phyloP scores from a whole-genome alignment of 1,140 invertebrate species.

The Papilio helenus region DNA sequence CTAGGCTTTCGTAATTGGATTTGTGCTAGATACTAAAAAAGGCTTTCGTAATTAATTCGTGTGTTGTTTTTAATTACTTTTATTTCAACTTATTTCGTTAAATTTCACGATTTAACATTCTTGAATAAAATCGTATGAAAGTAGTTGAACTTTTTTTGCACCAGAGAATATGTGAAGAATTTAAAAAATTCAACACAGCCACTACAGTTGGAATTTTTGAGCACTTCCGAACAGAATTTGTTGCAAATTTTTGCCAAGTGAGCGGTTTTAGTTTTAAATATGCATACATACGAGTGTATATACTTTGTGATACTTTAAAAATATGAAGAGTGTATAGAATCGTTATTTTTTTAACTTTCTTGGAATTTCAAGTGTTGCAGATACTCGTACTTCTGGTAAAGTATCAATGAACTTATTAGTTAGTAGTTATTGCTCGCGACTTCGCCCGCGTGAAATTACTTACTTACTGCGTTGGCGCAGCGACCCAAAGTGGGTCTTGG shows the following conservation, averaged over 20 bases:
- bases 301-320: background rate
- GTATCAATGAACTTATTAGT: too few relatives aligned
- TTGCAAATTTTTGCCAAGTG: constrained; percentile 28
- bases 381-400: too few relatives aligned
- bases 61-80: background rate
- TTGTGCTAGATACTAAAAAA: too few relatives aligned
- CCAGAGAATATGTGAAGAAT: constrained; percentile 5
- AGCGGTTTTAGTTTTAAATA: background rate
- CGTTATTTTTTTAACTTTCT: too few relatives aligned
- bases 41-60: too few relatives aligned
- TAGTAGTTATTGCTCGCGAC: too few relatives aligned
- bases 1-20: too few relatives aligned
- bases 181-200: constrained; percentile 27
- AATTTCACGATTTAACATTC: background rate
- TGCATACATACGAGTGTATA: background rate
- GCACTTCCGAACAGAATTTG: constrained; percentile 27
- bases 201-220: constrained; percentile 14
- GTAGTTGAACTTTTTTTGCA: constrained; percentile 16
- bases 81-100: background rate
- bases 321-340: too few relatives aligned
- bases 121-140: background rate
- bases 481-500: too few relatives aligned
- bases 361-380: too few relatives aligned
- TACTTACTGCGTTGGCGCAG: too few relatives aligned
- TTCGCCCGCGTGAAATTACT: too few relatives aligned